phyloP scores from a whole-genome alignment of 2,888 invertebrate species.

The Stenolophus ochropezus region DNA sequence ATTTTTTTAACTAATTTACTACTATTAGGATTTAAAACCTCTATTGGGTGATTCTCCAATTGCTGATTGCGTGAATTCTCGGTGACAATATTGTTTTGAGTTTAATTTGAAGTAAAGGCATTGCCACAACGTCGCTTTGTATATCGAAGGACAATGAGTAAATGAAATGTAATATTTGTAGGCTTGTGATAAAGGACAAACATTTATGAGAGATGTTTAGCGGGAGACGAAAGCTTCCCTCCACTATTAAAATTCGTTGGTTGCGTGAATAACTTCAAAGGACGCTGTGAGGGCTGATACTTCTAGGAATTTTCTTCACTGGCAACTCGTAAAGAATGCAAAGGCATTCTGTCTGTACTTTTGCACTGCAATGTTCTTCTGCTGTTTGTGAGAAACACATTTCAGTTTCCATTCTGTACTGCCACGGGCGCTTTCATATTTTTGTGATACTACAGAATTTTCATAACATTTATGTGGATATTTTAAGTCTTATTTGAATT shows the following conservation, averaged over 20 bases:
- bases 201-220: neutral
- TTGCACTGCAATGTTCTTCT: conserved; percentile 20
- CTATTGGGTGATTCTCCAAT: too few relatives aligned
- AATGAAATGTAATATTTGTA: neutral
- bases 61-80: too few relatives aligned
- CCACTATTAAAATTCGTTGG: conserved; percentile 49
- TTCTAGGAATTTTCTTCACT: conserved; percentile 35
- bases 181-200: neutral
- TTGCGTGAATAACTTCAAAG: conserved; percentile 51
- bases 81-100: too few relatives aligned
- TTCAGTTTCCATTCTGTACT: conserved; percentile 1
- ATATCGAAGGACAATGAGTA: neutral
- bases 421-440: conserved; percentile 32
- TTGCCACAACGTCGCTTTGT: too few relatives aligned
- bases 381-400: conserved; percentile 5
- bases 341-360: conserved; percentile 41
- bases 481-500: conserved; percentile 34
- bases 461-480: conserved; percentile 34
- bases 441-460: conserved; percentile 34
- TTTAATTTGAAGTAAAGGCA: too few relatives aligned
- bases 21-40: too few relatives aligned
- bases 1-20: too few relatives aligned
- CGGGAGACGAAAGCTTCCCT: neutral
- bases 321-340: conserved; percentile 41
- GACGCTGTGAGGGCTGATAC: conserved; percentile 14